Evolutionary conservation across 2,888 invertebrate genomes (phyloP).

Genomic region (Callosobruchus maculatus): DNA sequence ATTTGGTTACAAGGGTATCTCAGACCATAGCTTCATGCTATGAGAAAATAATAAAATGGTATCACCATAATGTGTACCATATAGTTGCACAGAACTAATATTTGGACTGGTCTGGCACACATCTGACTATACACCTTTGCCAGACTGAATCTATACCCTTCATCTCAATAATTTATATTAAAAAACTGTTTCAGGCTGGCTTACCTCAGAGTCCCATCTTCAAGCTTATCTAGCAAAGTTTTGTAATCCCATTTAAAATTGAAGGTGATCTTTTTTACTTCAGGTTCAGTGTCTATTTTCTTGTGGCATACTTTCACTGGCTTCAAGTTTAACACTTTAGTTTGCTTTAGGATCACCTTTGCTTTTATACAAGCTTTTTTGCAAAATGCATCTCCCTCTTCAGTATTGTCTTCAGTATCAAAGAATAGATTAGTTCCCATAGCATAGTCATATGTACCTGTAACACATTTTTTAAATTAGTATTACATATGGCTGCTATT

Average conservation of each 20-base stretch:
- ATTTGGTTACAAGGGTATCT: too few relatives aligned
- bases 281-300: conserved; percentile 21
- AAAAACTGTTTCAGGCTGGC: conserved; percentile 30
- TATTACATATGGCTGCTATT: too few relatives aligned
- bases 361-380: conserved; percentile 36
- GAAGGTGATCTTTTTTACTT: conserved; percentile 30
- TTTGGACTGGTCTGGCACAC: too few relatives aligned
- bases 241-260: conserved; percentile 39
- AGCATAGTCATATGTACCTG: conserved; percentile 65
- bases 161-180: too few relatives aligned
- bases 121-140: too few relatives aligned
- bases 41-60: too few relatives aligned
- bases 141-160: too few relatives aligned
- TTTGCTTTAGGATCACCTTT: conserved; percentile 36
- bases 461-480: conserved; percentile 32
- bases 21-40: too few relatives aligned
- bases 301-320: conserved; percentile 58
- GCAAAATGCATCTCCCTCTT: conserved; percentile 27
- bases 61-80: too few relatives aligned
- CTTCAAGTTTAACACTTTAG: conserved; percentile 64
- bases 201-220: conserved; percentile 35
- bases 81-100: too few relatives aligned
- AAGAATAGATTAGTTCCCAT: conserved; percentile 74
- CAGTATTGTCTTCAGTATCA: conserved; percentile 55
- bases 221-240: conserved; percentile 37